Conservation (phyloP, 2,888 invertebrate species). For the Blomia tropicalis region DNA sequence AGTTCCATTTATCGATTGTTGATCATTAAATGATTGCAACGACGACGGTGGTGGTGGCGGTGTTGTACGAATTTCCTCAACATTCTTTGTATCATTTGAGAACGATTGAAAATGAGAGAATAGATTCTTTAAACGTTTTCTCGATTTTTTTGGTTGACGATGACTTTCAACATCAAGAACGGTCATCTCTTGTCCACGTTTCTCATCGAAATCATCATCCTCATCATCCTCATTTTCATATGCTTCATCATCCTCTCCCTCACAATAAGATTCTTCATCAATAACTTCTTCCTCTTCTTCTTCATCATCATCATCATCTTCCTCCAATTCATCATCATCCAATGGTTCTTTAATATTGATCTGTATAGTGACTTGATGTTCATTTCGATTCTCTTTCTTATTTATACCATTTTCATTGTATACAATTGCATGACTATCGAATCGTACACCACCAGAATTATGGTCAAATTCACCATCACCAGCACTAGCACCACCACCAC, state of each 20-base stretch:
- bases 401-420: conserved; percentile 1
- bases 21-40: neutral
- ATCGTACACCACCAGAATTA: neutral
- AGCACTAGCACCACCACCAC: no score
- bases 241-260: neutral
- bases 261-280: conserved; percentile 12
- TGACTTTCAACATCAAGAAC: neutral
- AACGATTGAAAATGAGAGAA: neutral
- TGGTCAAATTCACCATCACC: no score
- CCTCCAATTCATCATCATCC: neutral
- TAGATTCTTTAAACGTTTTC: neutral
- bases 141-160: neutral
- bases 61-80: no score
- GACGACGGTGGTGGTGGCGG: no score
- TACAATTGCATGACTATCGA: neutral
- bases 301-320: neutral
- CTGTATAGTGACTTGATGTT: neutral
- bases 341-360: neutral
- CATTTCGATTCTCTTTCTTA: neutral
- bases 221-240: neutral
- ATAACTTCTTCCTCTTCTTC: neutral
- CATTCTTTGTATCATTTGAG: neutral
- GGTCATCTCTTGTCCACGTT: neutral
- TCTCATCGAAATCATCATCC: neutral
- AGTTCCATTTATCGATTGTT: neutral